phyloP scores from a whole-genome alignment of 2,113 vertebrate genomes.

The Prunella fulvescens region DNA sequence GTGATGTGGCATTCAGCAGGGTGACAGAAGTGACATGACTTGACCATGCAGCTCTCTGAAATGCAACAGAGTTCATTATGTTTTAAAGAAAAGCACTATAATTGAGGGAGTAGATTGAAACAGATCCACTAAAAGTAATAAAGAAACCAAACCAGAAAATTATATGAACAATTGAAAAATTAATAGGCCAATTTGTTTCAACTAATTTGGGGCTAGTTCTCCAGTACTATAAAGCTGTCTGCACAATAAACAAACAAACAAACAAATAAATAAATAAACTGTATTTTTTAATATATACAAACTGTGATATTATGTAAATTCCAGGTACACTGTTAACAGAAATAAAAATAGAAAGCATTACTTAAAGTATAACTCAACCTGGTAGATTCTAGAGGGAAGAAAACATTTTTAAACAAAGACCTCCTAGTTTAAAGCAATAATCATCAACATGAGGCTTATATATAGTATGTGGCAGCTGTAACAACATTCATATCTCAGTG shows the following conservation, averaged over 20 bases:
- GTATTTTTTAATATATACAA: background rate
- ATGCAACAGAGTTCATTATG: background rate
- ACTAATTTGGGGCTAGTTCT: background rate
- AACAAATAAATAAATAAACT: background rate
- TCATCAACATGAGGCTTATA: conserved; percentile 21
- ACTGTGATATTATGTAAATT: background rate
- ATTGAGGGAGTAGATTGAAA: background rate
- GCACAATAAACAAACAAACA: background rate
- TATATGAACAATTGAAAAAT: background rate
- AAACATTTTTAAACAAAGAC: conserved; percentile 10
- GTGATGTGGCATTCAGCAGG: background rate
- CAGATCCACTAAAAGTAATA: background rate
- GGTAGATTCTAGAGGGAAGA: background rate
- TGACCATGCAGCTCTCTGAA: background rate
- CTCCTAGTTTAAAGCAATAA: conserved; percentile 1
- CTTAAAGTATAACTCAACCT: background rate
- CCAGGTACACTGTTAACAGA: background rate
- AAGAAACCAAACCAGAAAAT: background rate
- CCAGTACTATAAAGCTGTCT: background rate
- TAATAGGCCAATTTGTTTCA: background rate
- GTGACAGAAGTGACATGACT: background rate
- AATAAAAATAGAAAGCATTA: background rate
- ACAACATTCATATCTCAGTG: conserved; percentile 37
- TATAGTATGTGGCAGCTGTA: conserved; percentile 29
- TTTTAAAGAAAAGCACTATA: background rate